Evolutionary conservation across 1,140 invertebrate genomes (phyloP).

Genomic region (Melipona quadrifasciata): DNA sequence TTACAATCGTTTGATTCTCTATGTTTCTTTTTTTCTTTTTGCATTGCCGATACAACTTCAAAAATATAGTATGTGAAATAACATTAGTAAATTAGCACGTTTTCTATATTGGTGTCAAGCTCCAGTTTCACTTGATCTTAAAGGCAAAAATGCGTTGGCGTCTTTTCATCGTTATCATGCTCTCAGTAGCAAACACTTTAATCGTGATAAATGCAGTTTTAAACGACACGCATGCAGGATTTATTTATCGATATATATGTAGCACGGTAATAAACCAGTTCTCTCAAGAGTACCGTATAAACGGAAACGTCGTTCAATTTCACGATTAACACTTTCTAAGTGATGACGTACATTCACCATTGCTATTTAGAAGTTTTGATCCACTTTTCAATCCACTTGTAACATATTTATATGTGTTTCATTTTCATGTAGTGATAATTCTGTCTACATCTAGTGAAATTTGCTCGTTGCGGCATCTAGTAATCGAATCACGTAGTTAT

Average conservation of each 20-base stretch:
- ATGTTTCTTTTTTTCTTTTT: not conserved
- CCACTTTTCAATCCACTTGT: constrained; percentile 48
- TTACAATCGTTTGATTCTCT: not conserved
- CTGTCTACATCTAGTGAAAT: not conserved
- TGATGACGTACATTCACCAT: not conserved
- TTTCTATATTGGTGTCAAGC: not conserved
- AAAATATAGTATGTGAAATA: not conserved
- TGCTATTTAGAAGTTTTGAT: constrained; percentile 36
- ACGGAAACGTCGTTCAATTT: constrained; percentile 42
- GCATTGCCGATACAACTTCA: not conserved
- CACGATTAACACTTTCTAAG: constrained; percentile 48
- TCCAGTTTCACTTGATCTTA: constrained; percentile 7
- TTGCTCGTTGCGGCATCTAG: not conserved
- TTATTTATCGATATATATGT: not conserved
- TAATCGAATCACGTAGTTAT: not conserved
- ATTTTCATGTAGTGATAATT: constrained; percentile 10
- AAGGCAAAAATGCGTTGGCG: not conserved
- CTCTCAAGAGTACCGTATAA: not conserved
- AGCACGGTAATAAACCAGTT: constrained; percentile 9
- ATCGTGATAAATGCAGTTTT: not conserved
- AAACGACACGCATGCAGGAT: not conserved
- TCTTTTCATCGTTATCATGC: not conserved
- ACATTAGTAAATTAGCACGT: not conserved
- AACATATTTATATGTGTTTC: constrained; percentile 42
- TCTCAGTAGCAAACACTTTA: not conserved